Base-by-base conservation (phyloP, 2,797 vertebrate genomes). In the Hipposideros larvatus region DNA sequence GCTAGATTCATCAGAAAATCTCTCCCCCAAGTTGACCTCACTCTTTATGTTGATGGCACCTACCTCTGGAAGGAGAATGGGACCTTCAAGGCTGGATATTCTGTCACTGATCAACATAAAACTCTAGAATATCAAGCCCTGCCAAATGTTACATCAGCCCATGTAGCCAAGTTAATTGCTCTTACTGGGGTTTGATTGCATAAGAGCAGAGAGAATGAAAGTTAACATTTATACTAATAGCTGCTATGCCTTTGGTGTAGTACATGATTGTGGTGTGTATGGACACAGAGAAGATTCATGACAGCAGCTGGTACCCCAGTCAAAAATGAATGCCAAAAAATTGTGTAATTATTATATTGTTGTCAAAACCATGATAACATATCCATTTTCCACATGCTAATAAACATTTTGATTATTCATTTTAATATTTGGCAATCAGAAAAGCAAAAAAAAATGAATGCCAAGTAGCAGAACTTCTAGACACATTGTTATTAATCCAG, bases 321-420 rank as follows among this genome's bases (percentile, higher is more conserved):
- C 34, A 83, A 75, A 85, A 92, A 26, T 11, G 37, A 37, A 37
- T 37, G 37, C 37, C 37, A 37, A 37, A 41, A 86, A 96, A 26
- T 90, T 65, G 71, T 94, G 0, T 83, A 93, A 75, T 46, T 90
- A 19, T 87, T 94, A 61, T 87, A 79, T 34, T 91, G 19, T 63
- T 96, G 57, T 95, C 37, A 68, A 95, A 96, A 59, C 24, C 43
- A 65, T 61, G 15, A 87, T 89, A 89, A 94, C 77, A 91, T 89
- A 80, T 48, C 53, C 10, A 66, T 83, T 96, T 95, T 91, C 55
- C 5, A 78, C 11, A 71, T n/a, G 91, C 43, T 85, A 2, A 73
- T 22, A 93, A 87, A 95, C 70, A 31, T 88, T 34, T 94, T 21
- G 13, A 24, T 83, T 92, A 77, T 75, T 91, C 31, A 48, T 80